Conservation (phyloP, 2,113 vertebrate genomes). For the Grus americana region DNA sequence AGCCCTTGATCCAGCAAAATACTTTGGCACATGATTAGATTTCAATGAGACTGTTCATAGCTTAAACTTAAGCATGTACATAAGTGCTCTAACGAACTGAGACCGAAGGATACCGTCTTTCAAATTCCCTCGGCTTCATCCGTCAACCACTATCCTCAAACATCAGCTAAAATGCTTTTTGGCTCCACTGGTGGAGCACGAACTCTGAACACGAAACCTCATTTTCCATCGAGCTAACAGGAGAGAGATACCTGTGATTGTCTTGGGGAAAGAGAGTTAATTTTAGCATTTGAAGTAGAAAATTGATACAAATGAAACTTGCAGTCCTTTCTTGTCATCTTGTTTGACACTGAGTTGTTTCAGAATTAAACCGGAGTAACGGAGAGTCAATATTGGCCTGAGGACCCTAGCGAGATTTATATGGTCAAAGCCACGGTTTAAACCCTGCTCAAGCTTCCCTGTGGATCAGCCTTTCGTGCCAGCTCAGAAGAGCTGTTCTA, state of each 20-base stretch:
- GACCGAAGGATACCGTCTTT: not conserved
- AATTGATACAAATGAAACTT: not conserved
- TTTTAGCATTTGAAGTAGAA: slow-evolving; percentile 5
- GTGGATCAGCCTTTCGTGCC: not conserved
- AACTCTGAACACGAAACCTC: not conserved
- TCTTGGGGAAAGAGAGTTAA: not conserved
- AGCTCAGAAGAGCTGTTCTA: not conserved
- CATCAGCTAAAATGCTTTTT: not conserved
- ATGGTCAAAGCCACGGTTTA: not conserved
- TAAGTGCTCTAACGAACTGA: slow-evolving; percentile 14
- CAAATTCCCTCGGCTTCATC: slow-evolving; percentile 13
- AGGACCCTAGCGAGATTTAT: not conserved
- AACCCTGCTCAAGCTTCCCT: not conserved
- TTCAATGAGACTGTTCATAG: slow-evolving; percentile 18
- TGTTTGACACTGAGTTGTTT: not conserved
- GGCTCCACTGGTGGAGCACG: not conserved
- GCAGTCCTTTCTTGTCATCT: not conserved
- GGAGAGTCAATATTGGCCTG: not conserved
- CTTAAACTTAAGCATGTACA: not conserved
- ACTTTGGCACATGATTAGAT: slow-evolving; percentile 33
- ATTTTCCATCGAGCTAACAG: not conserved
- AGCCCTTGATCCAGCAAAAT: slow-evolving; percentile 45
- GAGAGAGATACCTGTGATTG: not conserved
- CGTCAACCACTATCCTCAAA: not conserved
- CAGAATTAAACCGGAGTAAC: not conserved